Percentiles rank a stretch among this genome's conserved stretches.
Evolutionary conservation across 2,113 vertebrate species (phyloP).

Genomic region (Haplotaxodon microlepis): DNA sequence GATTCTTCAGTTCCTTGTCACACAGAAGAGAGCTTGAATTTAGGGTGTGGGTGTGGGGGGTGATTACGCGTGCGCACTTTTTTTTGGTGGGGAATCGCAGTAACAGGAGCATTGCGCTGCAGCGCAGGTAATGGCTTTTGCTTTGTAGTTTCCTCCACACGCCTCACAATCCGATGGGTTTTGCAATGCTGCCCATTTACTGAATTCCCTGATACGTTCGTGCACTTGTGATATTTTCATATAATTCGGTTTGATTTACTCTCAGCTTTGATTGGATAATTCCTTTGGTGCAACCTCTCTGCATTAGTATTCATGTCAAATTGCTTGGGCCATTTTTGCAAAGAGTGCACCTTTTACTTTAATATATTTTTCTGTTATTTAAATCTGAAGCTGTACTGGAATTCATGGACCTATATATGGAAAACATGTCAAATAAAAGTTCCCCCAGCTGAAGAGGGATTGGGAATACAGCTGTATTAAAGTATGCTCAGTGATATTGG

Average conservation of each 20-base stretch:
- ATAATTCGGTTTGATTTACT: neutral
- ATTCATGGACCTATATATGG: constrained; percentile 28
- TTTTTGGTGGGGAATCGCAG: constrained; percentile 52
- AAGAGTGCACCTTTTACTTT: neutral
- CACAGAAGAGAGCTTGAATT: constrained; percentile 72
- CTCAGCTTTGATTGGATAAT: neutral
- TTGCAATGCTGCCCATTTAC: neutral
- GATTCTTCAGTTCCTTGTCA: constrained; percentile 68
- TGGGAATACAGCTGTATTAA: constrained; percentile 22
- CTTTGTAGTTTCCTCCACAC: constrained; percentile 32
- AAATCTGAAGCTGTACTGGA: constrained; percentile 56
- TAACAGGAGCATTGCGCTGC: constrained; percentile 50
- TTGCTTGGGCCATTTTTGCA: neutral
- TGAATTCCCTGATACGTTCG: neutral
- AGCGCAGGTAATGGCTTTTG: constrained; percentile 71
- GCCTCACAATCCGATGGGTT: constrained; percentile 61
- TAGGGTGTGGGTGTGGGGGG: neutral
- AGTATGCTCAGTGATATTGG: constrained; percentile 11
- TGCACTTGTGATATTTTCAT: neutral
- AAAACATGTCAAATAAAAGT: constrained; percentile 32
- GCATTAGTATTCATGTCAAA: neutral
- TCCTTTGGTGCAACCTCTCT: neutral
- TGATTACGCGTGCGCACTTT: constrained; percentile 44
- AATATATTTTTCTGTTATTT: constrained; percentile 5
- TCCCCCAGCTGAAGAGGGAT: neutral